Evolutionary conservation across 2,888 invertebrate species (phyloP).

Genomic region (Sphaeridia pumilis): DNA sequence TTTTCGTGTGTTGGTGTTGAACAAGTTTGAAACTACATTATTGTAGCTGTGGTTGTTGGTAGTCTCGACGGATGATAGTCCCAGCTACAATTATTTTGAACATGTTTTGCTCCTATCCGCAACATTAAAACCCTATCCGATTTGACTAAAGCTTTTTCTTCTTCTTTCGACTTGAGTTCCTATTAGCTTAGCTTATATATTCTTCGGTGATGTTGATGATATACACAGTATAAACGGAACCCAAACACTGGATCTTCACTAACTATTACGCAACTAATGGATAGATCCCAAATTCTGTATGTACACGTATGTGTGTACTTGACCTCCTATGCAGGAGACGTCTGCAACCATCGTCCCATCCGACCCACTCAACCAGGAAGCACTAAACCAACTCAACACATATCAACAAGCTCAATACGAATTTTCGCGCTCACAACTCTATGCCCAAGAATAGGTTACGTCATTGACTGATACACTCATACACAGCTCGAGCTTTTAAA

Average conservation of each 20-base stretch:
- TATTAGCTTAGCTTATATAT: neutral
- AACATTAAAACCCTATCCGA: neutral
- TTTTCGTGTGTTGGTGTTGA: too few species aligned
- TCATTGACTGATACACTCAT: too few species aligned
- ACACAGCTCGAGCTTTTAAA: too few species aligned
- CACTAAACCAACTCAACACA: too few species aligned
- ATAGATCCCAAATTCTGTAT: neutral
- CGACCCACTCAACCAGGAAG: too few species aligned
- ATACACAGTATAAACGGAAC: neutral
- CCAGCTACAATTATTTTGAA: neutral
- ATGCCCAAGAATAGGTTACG: too few species aligned
- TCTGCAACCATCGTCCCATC: neutral
- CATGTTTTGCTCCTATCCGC: constrained; percentile 2
- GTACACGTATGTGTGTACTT: neutral
- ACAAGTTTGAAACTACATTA: too few species aligned
- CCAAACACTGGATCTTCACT: neutral
- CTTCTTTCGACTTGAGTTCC: too few species aligned
- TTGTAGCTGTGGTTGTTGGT: neutral
- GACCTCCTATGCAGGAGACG: neutral
- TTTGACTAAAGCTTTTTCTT: too few species aligned
- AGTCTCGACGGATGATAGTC: neutral
- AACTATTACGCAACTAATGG: neutral
- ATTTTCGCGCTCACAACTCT: too few species aligned
- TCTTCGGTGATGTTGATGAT: too few species aligned
- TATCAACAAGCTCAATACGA: too few species aligned